Base-by-base conservation (phyloP, 2,113 vertebrate genomes). In the Phocoena sinus region DNA sequence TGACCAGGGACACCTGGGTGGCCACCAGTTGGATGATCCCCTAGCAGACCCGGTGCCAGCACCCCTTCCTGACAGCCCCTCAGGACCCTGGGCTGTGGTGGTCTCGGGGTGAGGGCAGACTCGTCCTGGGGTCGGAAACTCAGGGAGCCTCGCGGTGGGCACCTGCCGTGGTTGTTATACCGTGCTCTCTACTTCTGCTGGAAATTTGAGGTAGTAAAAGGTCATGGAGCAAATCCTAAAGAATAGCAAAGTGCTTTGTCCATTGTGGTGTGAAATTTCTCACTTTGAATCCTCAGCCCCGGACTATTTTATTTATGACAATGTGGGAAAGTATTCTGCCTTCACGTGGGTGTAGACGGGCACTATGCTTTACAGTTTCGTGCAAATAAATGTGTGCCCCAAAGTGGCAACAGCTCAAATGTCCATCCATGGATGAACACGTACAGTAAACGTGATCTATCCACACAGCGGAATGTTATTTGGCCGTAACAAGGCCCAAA, bases 101-200 rank as follows among this genome's bases (percentile, higher is more conserved):
- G 21, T 20, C 36, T 44, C 12, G 2, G 56, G 73, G 77, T 15
- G 6, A 77, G 71, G 28, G 44, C 60, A 20, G 23, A 77, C 56
- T 10, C 2, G 25, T 14, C 56, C 9, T 21, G 4, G n/a, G 13
- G 53, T 9, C 1, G 2, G 65, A 60, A 38, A 9, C 31, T 6
- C 18, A 0, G 28, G 82, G 21, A 21, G 0, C 28, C 14, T 33
- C 10, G 0, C 21, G 36, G 44, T 11, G 25, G 68, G 31, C 23
- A 6, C 3, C 0, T 38, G 7, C n/a, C 12, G 6, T 0, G 0
- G 25, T 2, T 15, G 6, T 1, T 58, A 5, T 6, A 23, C 58
- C 5, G 0, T 7, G 28, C 5, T 36, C 50, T 36, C 67, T 71
- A 7, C 20, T n/a, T 47, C 25, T 31, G 12, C 36, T 56, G 18